A percentile compares a stretch with the other conserved stretches of the same genome.
Evolutionary conservation across 2,888 invertebrate genomes (phyloP).

Genomic region (Himalopsyche japonica): DNA sequence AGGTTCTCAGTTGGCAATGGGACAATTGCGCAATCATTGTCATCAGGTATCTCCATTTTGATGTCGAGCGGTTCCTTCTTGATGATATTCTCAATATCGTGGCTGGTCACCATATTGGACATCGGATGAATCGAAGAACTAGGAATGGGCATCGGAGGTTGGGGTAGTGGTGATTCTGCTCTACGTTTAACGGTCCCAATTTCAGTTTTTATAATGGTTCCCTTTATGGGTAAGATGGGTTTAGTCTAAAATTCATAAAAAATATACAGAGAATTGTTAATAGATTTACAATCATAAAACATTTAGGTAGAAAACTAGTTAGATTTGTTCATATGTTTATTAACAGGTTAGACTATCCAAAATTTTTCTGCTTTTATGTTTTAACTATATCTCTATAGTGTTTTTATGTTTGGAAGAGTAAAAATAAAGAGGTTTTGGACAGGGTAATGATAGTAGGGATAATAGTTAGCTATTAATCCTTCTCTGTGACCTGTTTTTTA

Average conservation of each 20-base stretch:
- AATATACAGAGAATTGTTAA: neutral
- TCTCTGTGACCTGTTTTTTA: too few relatives aligned
- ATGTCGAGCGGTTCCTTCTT: conserved; percentile 47
- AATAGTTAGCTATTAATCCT: too few relatives aligned
- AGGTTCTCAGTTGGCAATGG: conserved; percentile 33
- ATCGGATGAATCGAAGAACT: neutral
- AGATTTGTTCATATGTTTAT: too few relatives aligned
- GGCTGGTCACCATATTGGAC: conserved; percentile 5
- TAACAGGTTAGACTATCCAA: neutral
- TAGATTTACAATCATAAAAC: neutral
- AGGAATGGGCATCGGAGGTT: conserved; percentile 12
- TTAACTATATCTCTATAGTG: too few relatives aligned
- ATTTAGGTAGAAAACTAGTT: neutral
- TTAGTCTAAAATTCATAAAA: conserved; percentile 28
- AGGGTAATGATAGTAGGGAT: too few relatives aligned
- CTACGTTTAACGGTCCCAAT: conserved; percentile 34
- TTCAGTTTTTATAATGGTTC: conserved; percentile 34
- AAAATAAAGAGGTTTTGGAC: too few relatives aligned
- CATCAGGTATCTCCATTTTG: conserved; percentile 42
- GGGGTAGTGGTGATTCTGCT: conserved; percentile 32
- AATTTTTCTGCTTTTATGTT: too few relatives aligned
- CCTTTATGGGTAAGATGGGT: conserved; percentile 15
- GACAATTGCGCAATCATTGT: conserved; percentile 24
- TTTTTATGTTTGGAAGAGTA: too few relatives aligned
- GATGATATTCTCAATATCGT: conserved; percentile 39